A percentile compares a stretch with the other conserved stretches of the same genome.
Evolutionary conservation across 1,140 invertebrate genomes (phyloP).

Genomic region (Apis cerana): DNA sequence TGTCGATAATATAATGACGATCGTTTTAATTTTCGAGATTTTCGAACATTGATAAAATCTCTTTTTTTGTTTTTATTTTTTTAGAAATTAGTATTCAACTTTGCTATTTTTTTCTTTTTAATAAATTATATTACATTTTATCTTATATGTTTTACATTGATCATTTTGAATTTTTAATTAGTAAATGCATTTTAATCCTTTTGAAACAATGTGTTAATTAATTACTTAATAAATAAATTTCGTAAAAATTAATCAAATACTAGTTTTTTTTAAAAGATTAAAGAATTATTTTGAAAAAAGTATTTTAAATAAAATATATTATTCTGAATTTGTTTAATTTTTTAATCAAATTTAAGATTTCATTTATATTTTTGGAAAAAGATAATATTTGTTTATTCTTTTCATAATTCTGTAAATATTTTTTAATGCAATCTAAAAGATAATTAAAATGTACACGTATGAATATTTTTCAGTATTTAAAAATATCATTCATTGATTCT

Average conservation of each 20-base stretch:
- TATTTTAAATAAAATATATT: neutral
- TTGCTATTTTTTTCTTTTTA: neutral
- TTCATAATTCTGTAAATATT: neutral
- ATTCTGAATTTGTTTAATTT: neutral
- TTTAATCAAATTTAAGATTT: neutral
- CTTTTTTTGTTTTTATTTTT: neutral
- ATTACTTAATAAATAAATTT: neutral
- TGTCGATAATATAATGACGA: conserved; percentile 31
- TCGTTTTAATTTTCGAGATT: conserved; percentile 8
- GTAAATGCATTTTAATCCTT: neutral
- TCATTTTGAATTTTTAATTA: neutral
- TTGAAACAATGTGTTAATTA: neutral
- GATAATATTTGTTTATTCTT: neutral
- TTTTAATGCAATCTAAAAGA: neutral
- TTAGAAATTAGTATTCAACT: neutral
- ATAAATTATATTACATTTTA: conserved; percentile 26
- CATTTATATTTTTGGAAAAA: neutral
- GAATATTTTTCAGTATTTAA: neutral
- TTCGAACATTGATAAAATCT: neutral
- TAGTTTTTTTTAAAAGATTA: neutral
- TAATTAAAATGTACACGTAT: neutral
- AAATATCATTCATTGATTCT: neutral
- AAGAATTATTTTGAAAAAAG: neutral
- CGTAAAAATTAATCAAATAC: neutral
- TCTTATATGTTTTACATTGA: neutral